Conservation (phyloP, 2,113 vertebrate species). For the Chaetodon auriga region DNA sequence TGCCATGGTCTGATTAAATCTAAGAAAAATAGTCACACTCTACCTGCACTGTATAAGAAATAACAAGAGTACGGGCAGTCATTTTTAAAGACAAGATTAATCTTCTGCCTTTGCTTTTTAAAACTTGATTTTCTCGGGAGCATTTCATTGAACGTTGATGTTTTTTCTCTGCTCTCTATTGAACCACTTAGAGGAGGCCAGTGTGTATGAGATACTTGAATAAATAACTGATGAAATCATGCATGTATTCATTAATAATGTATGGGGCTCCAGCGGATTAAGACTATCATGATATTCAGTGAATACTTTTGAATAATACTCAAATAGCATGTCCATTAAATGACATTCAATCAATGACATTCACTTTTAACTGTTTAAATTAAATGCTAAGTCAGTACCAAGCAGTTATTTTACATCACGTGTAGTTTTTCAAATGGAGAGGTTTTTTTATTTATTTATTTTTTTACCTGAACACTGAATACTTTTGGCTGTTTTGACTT, state of each 20-base stretch:
- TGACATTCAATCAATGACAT: background rate
- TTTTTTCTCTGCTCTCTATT: background rate
- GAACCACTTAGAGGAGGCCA: background rate
- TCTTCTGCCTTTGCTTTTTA: background rate
- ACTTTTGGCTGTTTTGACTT: background rate
- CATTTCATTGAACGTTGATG: background rate
- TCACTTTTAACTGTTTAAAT: background rate
- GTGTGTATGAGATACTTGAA: background rate
- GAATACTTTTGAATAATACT: background rate
- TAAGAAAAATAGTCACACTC: background rate
- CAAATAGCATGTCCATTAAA: background rate
- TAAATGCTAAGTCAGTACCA: background rate
- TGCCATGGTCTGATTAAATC: constrained; percentile 11
- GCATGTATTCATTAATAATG: constrained; percentile 13
- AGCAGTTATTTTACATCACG: background rate
- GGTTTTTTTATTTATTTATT: background rate
- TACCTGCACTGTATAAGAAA: background rate
- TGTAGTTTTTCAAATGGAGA: background rate
- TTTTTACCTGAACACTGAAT: background rate
- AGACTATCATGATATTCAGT: background rate
- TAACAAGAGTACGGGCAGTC: background rate
- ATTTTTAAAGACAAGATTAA: background rate
- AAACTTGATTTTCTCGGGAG: background rate
- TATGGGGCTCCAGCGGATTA: background rate
- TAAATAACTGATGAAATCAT: constrained; percentile 4